Conservation (phyloP, 2,888 invertebrate species). For the Matsumyia berberina region DNA sequence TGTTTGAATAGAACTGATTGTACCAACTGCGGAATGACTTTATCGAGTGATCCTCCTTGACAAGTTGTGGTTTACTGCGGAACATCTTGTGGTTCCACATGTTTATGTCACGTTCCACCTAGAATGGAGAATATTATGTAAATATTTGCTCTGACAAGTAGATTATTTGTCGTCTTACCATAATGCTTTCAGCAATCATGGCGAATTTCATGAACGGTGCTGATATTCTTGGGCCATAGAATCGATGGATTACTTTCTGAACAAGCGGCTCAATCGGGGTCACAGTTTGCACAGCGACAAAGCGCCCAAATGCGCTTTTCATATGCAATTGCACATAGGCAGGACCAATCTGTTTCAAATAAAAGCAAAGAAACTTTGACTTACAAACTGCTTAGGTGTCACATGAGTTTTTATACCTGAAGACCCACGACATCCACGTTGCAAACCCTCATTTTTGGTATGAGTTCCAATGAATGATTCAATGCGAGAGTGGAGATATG, state of each 20-base stretch:
- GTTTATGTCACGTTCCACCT: conserved; percentile 93
- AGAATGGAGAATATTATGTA: conserved; percentile 78
- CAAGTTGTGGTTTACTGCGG: conserved; percentile 88
- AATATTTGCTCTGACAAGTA: not conserved
- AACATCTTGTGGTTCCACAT: conserved; percentile 95
- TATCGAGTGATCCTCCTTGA: conserved; percentile 90
- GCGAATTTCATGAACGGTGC: conserved; percentile 88
- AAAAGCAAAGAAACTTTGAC: not conserved
- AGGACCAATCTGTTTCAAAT: conserved; percentile 87
- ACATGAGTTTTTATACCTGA: conserved; percentile 85
- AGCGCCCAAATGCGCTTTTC: conserved; percentile 86
- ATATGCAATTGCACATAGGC: conserved; percentile 90
- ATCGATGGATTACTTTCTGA: conserved; percentile 91
- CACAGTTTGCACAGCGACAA: conserved; percentile 90
- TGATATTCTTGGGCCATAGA: conserved; percentile 88
- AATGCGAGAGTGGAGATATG: conserved; percentile 88
- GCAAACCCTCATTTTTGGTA: conserved; percentile 86
- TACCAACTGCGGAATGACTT: conserved; percentile 92
- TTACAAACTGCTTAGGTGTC: not conserved
- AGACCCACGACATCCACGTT: conserved; percentile 87
- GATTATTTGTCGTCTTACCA: conserved; percentile 85
- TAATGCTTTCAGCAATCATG: conserved; percentile 88
- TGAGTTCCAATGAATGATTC: conserved; percentile 87
- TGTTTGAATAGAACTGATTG: conserved; percentile 92
- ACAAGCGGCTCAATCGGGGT: conserved; percentile 91